Evolutionary conservation across 1,140 invertebrate species (phyloP).

Genomic region (Monomorium pharaonis): DNA sequence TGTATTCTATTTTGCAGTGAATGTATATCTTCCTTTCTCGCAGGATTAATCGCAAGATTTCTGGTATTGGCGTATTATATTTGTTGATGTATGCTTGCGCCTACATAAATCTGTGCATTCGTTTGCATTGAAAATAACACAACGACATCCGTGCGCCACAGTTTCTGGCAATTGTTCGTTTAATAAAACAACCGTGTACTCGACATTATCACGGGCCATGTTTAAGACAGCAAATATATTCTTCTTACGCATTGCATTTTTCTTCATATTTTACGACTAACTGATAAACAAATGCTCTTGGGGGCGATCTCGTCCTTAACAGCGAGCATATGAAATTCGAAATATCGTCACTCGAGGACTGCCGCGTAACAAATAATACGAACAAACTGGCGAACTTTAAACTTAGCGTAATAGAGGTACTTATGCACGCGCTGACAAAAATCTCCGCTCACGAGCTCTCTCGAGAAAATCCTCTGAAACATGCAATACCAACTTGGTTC

Average conservation of each 20-base stretch:
- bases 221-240: background rate
- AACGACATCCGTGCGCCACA: background rate
- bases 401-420: conserved; percentile 21
- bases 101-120: background rate
- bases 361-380: conserved; percentile 10
- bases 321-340: background rate
- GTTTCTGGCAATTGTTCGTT: background rate
- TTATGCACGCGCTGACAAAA: conserved; percentile 39
- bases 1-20: too few species aligned
- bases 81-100: background rate
- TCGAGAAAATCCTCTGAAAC: conserved; percentile 34
- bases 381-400: conserved; percentile 39
- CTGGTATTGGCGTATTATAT: background rate
- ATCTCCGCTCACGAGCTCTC: conserved; percentile 4
- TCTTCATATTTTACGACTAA: background rate
- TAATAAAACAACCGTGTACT: background rate
- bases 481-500: background rate
- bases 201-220: background rate
- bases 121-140: background rate
- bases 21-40: too few species aligned
- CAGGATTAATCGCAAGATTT: too few species aligned
- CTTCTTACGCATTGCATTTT: too few species aligned
- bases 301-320: background rate
- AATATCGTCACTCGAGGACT: background rate
- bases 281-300: background rate